Evolutionary conservation across 2,888 invertebrate species (phyloP).

Genomic region (Agapetus fuscipes): DNA sequence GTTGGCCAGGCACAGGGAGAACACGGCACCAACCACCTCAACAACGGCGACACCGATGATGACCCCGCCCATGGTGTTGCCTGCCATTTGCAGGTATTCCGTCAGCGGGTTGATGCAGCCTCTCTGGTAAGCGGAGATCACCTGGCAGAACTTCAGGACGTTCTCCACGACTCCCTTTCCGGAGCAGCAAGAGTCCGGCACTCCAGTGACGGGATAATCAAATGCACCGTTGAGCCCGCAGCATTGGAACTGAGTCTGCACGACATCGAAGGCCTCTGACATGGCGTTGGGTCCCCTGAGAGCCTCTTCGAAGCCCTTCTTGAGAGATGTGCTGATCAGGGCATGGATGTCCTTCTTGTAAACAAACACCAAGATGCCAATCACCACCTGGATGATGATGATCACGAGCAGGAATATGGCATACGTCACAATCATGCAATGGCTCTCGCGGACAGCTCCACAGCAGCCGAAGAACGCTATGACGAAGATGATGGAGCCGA

Average conservation of each 20-base stretch:
- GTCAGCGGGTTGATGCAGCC: conserved; percentile 42
- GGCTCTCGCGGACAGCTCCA: conserved; percentile 80
- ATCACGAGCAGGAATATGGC: conserved; percentile 60
- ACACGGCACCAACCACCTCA: conserved; percentile 72
- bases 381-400: conserved; percentile 61
- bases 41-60: conserved; percentile 59
- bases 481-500: conserved; percentile 63
- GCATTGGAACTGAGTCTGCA: conserved; percentile 54
- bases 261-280: conserved; percentile 47
- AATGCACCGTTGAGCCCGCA: conserved; percentile 40
- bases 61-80: conserved; percentile 51
- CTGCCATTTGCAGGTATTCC: conserved; percentile 35
- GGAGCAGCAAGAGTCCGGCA: conserved; percentile 42
- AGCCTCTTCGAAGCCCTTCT: conserved; percentile 32
- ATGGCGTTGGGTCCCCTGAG: conserved; percentile 29
- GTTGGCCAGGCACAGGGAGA: conserved; percentile 79
- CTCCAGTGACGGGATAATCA: conserved; percentile 31
- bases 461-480: conserved; percentile 88
- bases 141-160: conserved; percentile 28
- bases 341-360: conserved; percentile 46
- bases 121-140: conserved; percentile 27
- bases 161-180: conserved; percentile 24
- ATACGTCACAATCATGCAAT: conserved; percentile 82
- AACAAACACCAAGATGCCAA: conserved; percentile 57
- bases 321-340: conserved; percentile 43